Evolutionary conservation across 2,888 invertebrate species (phyloP).

Genomic region (Chrysolina americana): DNA sequence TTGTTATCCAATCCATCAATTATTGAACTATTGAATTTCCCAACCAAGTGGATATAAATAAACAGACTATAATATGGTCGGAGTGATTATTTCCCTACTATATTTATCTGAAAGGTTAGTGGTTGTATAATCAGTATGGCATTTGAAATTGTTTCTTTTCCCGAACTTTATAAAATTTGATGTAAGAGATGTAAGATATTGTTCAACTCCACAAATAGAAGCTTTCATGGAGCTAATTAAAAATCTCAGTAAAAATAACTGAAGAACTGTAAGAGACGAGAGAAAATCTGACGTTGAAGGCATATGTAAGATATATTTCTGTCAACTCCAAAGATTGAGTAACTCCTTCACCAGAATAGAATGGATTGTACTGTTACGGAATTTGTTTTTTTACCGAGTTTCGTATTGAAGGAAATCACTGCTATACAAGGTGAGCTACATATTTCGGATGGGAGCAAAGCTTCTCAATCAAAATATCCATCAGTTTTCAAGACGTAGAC

Average conservation of each 20-base stretch:
- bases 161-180: neutral
- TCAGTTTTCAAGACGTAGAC: no score
- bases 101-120: neutral
- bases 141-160: neutral
- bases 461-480: no score
- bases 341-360: no score
- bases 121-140: neutral
- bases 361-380: no score
- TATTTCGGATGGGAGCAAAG: no score
- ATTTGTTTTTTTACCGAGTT: no score
- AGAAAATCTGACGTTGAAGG: neutral
- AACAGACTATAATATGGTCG: neutral
- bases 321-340: neutral
- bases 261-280: neutral
- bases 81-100: neutral
- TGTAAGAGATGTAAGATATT: neutral
- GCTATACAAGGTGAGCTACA: no score
- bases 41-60: neutral
- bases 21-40: slow-evolving; percentile 7
- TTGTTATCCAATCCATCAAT: neutral
- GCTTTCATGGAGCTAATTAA: neutral
- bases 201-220: neutral
- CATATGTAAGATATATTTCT: slow-evolving; percentile 3
- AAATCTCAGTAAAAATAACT: no score
- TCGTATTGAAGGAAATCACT: no score